Evolutionary conservation across 2,797 vertebrate species (phyloP).

Genomic region (Fistularia commersonii): DNA sequence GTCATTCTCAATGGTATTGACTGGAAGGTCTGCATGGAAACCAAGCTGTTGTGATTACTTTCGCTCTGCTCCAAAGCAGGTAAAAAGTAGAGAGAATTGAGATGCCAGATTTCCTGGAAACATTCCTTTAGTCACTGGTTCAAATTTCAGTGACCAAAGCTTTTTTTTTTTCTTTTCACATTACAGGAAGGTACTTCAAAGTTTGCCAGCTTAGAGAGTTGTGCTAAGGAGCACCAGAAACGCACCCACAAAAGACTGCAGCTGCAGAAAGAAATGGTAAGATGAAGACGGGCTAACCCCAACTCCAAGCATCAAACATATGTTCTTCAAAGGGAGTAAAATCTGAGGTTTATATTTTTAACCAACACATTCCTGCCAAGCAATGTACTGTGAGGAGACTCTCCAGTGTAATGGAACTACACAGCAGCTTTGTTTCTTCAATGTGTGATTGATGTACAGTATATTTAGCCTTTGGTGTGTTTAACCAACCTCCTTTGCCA

Average conservation of each 20-base stretch:
- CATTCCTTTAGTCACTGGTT: not conserved
- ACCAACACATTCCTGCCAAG: conserved; percentile 40
- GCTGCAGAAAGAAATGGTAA: conserved; percentile 90
- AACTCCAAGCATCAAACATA: conserved; percentile 11
- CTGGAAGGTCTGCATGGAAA: too few species aligned
- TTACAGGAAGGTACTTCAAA: conserved; percentile 94
- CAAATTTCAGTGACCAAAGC: conserved; percentile 12
- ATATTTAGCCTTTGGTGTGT: conserved; percentile 17
- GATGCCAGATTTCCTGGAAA: not conserved
- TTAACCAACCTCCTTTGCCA: conserved; percentile 16
- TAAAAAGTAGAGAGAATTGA: not conserved
- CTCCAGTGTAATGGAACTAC: conserved; percentile 12
- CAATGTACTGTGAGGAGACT: conserved; percentile 28
- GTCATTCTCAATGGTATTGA: too few species aligned
- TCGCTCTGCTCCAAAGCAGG: not conserved
- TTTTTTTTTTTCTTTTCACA: conserved; percentile 15
- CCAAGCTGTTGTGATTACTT: not conserved
- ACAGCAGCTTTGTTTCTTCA: conserved; percentile 38
- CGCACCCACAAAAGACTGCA: conserved; percentile 88
- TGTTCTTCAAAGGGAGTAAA: conserved; percentile 11
- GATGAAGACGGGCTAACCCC: conserved; percentile 20
- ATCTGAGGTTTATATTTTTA: conserved; percentile 22
- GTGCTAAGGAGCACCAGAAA: conserved; percentile 93
- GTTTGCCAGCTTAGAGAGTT: conserved; percentile 90
- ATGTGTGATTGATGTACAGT: conserved; percentile 10